A percentile compares a stretch with the other conserved stretches of the same genome.
These are phyloP conservation scores for Enteromius fasciolatus DNA, from an alignment of 2,797 vertebrate genomes.

Conservation along the genomic window DNA sequence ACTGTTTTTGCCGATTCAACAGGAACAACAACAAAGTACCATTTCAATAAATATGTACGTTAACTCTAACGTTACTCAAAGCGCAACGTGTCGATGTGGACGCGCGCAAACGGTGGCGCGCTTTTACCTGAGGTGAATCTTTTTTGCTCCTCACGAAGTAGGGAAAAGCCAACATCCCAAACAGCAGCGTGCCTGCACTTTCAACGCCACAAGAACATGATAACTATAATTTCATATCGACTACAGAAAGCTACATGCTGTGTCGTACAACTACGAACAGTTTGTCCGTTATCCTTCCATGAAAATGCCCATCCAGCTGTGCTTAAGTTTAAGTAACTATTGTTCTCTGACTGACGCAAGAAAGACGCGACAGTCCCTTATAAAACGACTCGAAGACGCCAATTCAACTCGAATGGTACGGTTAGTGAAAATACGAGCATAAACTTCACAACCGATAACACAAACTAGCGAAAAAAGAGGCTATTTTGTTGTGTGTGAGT, in stretches of 20 bases:
- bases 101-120: conserved; percentile 26
- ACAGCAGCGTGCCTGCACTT: neutral
- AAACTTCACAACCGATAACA: neutral
- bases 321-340: conserved; percentile 49
- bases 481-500: neutral
- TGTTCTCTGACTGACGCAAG: conserved; percentile 47
- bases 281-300: neutral
- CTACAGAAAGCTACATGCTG: neutral
- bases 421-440: neutral
- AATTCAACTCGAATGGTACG: neutral
- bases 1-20: rapidly evolving
- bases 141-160: neutral
- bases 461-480: neutral
- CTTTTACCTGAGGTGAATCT: conserved; percentile 25
- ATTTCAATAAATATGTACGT: neutral
- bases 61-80: neutral
- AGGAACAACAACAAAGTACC: neutral
- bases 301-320: neutral
- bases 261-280: neutral
- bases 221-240: neutral
- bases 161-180: neutral
- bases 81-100: conserved; percentile 1
- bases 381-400: too few relatives aligned
- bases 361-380: conserved; percentile 12
- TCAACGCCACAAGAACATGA: neutral